Base-by-base conservation (phyloP, 53 echinoderm and acorn worm species). In the Echinarachnius parma region DNA sequence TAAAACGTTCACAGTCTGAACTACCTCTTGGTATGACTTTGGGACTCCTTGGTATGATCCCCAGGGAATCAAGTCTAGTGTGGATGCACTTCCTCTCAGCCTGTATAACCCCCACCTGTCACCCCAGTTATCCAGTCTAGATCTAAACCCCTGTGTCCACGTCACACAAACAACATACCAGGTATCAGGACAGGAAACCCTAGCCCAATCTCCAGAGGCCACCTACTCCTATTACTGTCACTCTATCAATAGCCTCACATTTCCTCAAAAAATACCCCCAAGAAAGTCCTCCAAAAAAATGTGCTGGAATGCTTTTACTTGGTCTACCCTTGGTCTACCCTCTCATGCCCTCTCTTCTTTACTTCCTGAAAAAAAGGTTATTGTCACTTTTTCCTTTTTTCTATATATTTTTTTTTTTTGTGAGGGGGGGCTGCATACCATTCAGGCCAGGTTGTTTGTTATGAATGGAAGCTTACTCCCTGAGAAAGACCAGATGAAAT, bases 171-270 rank as follows among this genome's bases (percentile, higher is more conserved):
- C n/a, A n/a, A n/a, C n/a, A n/a, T n/a, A n/a, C n/a, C n/a, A n/a
- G n/a, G n/a, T n/a, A n/a, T n/a, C n/a, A n/a, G n/a, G n/a, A n/a
- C n/a, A 35, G 68, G 68, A 28, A 68, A 68, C 34, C 29, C 34
- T 3, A 68, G 68, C 34, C 34, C 29, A 29, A 32, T 20, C 21
- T 32, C 68, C 68, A 21, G 19, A 68, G 68, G 68, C 68, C 28
- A n/a, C 32, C 48, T 50, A 34, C 68, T 68, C 68, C 68, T 68
- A 53, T 68, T 68, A 68, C 68, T 68, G 68, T 68, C 68, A 68
- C 34, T 68, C 33, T 68, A 68, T 68, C 68, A 68, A 68, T 68
- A 68, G 28, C 68, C 68, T 68, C 68, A 68, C 68, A 68, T 68
- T 68, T 68, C 68, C 52, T 68, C 22, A 21, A 30, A 68, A 68